Conservation (phyloP, 2,113 vertebrate species). For the Forbesichthys agassizii region DNA sequence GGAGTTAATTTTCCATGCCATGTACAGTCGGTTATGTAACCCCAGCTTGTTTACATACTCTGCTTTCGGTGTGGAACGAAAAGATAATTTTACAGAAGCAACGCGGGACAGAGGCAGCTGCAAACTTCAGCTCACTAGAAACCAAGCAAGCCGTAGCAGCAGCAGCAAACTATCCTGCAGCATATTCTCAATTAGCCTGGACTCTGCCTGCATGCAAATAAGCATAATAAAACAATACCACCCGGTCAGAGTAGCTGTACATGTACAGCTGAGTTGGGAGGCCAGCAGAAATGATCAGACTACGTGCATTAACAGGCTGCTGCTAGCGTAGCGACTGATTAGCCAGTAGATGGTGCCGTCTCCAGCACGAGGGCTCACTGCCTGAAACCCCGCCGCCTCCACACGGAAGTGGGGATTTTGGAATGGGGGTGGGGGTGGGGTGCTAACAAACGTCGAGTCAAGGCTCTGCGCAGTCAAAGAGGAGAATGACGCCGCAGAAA, state of each 20-base stretch:
- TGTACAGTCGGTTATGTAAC: conserved; percentile 72
- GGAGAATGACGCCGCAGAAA: conserved; percentile 1
- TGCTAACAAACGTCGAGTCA: conserved; percentile 37
- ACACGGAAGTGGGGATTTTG: not conserved
- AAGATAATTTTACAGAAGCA: conserved; percentile 48
- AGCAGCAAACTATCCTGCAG: no score
- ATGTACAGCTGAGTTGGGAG: conserved; percentile 23
- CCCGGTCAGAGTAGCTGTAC: conserved; percentile 2
- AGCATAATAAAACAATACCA: conserved; percentile 4
- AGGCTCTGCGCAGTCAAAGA: conserved; percentile 5
- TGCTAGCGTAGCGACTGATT: conserved; percentile 59
- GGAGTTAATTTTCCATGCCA: conserved; percentile 54
- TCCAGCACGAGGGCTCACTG: conserved; percentile 32
- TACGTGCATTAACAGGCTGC: conserved; percentile 52
- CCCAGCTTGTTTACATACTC: conserved; percentile 72
- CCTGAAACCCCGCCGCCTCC: conserved; percentile 3
- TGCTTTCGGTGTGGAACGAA: conserved; percentile 47
- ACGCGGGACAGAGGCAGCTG: conserved; percentile 15
- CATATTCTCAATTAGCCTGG: not conserved
- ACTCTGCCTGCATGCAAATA: conserved; percentile 16
- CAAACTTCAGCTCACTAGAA: conserved; percentile 30
- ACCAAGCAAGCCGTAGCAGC: conserved; percentile 12
- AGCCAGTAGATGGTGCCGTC: conserved; percentile 80
- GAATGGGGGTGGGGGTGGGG: conserved; percentile 9
- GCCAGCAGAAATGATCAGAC: conserved; percentile 7